Evolutionary conservation across 2,888 invertebrate genomes (phyloP).

Genomic region (Hydraecia micacea): DNA sequence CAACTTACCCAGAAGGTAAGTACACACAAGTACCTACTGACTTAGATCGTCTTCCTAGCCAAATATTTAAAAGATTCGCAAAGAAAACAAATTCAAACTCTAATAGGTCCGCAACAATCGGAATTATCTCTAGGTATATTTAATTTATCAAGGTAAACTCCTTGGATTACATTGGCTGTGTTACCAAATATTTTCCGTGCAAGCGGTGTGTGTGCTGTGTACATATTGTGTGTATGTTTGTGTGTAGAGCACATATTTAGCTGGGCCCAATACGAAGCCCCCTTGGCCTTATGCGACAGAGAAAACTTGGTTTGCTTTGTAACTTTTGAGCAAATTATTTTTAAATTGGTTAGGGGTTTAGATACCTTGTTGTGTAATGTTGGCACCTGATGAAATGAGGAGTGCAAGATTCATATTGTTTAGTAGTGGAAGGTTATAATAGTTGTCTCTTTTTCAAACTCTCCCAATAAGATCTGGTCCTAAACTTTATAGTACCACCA

Average conservation of each 20-base stretch:
- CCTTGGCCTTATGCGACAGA: slow-evolving; percentile 71
- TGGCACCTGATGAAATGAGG: slow-evolving; percentile 4
- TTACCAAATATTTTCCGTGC: slow-evolving; percentile 89
- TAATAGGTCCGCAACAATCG: slow-evolving; percentile 69
- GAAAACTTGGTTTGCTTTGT: slow-evolving; percentile 63
- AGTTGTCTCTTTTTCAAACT: not conserved
- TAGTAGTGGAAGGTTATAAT: not conserved
- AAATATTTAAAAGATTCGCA: slow-evolving; percentile 53
- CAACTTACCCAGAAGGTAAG: not conserved
- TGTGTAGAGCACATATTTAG: slow-evolving; percentile 86
- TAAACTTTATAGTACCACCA: not conserved
- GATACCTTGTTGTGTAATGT: slow-evolving; percentile 16
- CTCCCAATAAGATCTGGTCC: not conserved
- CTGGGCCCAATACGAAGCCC: slow-evolving; percentile 80
- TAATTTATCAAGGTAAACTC: slow-evolving; percentile 87
- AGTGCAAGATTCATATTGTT: not conserved
- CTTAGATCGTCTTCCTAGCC: slow-evolving; percentile 25
- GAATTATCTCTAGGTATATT: slow-evolving; percentile 78
- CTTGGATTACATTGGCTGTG: slow-evolving; percentile 85
- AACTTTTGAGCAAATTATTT: slow-evolving; percentile 57
- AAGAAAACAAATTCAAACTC: slow-evolving; percentile 61
- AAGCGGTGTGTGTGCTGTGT: slow-evolving; percentile 82
- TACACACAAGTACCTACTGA: slow-evolving; percentile 14
- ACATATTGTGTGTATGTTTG: slow-evolving; percentile 80
- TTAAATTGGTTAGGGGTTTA: slow-evolving; percentile 28